Conservation (phyloP, 2,113 vertebrate genomes). For the Delphinapterus leucas region DNA sequence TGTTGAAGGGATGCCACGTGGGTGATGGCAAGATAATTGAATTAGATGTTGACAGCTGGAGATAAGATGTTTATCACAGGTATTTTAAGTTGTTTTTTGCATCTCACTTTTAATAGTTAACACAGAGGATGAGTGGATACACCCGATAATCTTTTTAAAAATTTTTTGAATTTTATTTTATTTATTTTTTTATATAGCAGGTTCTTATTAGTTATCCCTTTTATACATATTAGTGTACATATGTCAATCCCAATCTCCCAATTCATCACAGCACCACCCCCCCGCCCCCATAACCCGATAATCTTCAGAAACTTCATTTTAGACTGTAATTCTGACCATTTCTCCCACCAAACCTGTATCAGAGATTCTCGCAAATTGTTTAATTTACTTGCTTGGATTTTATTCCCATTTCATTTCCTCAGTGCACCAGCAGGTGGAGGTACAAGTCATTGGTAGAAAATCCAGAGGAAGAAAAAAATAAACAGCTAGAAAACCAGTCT, state of each 20-base stretch:
- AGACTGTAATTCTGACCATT: not conserved
- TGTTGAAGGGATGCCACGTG: not conserved
- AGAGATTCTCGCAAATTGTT: not conserved
- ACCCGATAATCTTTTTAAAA: not conserved
- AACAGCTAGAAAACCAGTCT: not conserved
- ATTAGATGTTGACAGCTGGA: not conserved
- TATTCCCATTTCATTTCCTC: constrained; percentile 46
- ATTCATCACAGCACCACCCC: too few relatives aligned
- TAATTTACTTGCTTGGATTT: constrained; percentile 3
- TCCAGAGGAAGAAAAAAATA: not conserved
- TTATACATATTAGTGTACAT: too few relatives aligned
- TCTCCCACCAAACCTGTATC: not conserved
- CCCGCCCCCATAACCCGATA: not conserved
- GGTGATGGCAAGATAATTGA: not conserved
- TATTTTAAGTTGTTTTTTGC: constrained; percentile 2
- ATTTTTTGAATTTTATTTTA: too few relatives aligned
- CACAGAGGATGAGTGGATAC: not conserved
- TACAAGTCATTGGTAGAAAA: constrained; percentile 29
- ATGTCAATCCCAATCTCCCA: too few relatives aligned
- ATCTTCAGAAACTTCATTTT: constrained; percentile 36
- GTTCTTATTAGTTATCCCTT: too few relatives aligned
- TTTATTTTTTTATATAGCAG: too few relatives aligned
- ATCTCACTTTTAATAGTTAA: not conserved
- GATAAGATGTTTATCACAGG: not conserved
- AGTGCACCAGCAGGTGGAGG: constrained; percentile 59